These are phyloP conservation scores for Pristionchus mayeri DNA, from an alignment of 2,888 invertebrate genomes.

Conservation along the genomic window DNA sequence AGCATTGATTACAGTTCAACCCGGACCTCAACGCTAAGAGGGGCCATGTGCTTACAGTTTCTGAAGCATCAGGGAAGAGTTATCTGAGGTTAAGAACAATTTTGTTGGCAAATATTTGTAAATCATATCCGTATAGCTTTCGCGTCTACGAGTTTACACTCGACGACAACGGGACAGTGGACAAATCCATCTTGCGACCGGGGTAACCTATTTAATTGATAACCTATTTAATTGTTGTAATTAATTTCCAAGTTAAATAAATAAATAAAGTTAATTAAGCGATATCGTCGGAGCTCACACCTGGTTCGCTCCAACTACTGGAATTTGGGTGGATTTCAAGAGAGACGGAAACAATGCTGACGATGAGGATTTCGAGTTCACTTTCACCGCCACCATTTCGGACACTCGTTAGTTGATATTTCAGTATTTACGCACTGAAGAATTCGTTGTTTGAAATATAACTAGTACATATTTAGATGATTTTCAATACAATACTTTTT, in stretches of 20 bases:
- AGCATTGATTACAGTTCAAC: conserved; percentile 18
- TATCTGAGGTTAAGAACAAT: background rate
- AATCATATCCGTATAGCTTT: background rate
- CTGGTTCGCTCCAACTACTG: background rate
- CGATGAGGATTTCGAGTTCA: background rate
- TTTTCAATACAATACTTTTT: too few species aligned
- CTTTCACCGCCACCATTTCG: background rate
- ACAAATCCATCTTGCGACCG: background rate
- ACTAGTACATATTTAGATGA: too few species aligned
- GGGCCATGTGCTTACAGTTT: background rate
- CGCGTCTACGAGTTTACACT: background rate
- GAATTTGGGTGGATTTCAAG: background rate
- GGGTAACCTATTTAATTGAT: too few species aligned
- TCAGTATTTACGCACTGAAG: too few species aligned
- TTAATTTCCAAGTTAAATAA: too few species aligned
- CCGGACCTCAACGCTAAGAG: background rate
- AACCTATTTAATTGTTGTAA: too few species aligned
- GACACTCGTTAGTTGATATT: background rate
- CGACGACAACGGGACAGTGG: background rate
- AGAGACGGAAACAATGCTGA: background rate
- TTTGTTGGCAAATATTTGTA: background rate
- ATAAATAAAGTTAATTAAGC: too few species aligned
- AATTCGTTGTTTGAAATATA: too few species aligned
- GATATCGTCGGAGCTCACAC: background rate
- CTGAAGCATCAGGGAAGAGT: background rate